phyloP scores from a whole-genome alignment of 2,797 vertebrate species.

The Gambelia wislizenii region DNA sequence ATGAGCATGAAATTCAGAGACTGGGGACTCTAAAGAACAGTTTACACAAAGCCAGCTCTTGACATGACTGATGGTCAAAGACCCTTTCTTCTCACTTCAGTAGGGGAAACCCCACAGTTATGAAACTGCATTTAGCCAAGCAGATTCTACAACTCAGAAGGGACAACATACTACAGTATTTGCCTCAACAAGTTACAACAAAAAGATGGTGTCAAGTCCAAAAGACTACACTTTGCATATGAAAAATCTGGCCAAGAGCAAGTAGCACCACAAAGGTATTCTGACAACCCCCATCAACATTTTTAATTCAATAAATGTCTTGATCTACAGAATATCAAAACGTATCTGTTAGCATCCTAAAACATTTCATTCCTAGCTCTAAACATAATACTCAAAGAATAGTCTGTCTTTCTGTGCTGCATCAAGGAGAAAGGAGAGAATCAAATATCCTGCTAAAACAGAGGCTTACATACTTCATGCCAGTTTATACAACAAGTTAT shows the following conservation, averaged over 20 bases:
- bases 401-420: not conserved
- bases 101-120: not conserved
- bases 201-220: conserved; percentile 18
- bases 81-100: not conserved
- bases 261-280: not conserved
- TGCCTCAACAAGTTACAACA: conserved; percentile 40
- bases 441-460: not conserved
- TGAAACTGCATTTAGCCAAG: not conserved
- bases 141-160: conserved; percentile 16
- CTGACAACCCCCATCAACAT: conserved; percentile 36
- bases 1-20: conserved; percentile 12
- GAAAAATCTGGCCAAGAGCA: conserved; percentile 53
- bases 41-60: not conserved
- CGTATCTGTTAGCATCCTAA: not conserved
- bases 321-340: not conserved
- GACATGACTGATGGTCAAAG: conserved; percentile 5
- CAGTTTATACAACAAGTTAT: not conserved
- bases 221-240: conserved; percentile 10
- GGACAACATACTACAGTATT: conserved; percentile 3
- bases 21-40: not conserved
- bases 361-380: not conserved
- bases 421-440: not conserved
- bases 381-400: not conserved
- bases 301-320: conserved; percentile 17
- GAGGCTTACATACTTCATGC: not conserved